Evolutionary conservation across 2,888 invertebrate genomes (phyloP).

Genomic region (Xanthia icteritia): DNA sequence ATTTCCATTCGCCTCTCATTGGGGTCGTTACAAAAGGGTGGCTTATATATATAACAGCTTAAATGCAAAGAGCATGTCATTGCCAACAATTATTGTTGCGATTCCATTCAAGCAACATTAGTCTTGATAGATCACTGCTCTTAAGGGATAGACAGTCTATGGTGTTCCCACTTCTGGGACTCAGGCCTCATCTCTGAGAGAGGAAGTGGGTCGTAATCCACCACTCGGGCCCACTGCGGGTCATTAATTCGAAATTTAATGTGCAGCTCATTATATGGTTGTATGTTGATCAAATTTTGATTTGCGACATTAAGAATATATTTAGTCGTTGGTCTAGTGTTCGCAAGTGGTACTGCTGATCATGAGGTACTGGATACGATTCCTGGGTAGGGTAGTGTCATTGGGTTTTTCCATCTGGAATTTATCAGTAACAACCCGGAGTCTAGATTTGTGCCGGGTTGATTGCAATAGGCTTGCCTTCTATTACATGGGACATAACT

Average conservation of each 20-base stretch:
- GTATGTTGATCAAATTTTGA: neutral
- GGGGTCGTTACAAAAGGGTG: slow-evolving; percentile 41
- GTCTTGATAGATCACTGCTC: slow-evolving; percentile 34
- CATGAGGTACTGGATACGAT: no score
- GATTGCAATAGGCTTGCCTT: no score
- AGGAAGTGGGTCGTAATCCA: neutral
- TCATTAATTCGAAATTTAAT: neutral
- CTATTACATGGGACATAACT: no score
- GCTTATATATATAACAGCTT: slow-evolving; percentile 51
- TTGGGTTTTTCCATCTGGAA: no score
- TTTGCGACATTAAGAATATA: neutral
- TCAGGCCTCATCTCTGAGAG: no score
- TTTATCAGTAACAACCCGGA: no score
- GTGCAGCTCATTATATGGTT: neutral
- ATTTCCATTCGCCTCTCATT: slow-evolving; percentile 39
- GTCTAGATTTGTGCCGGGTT: no score
- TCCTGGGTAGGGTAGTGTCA: no score
- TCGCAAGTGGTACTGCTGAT: no score
- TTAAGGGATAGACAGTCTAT: neutral
- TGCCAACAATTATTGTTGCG: slow-evolving; percentile 41
- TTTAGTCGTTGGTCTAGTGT: no score
- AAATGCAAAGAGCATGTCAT: slow-evolving; percentile 59
- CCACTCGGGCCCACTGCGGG: no score
- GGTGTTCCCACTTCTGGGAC: neutral
- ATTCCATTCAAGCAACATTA: slow-evolving; percentile 36